phyloP scores from a whole-genome alignment of 1,140 invertebrate genomes.

The Metaphire vulgaris region DNA sequence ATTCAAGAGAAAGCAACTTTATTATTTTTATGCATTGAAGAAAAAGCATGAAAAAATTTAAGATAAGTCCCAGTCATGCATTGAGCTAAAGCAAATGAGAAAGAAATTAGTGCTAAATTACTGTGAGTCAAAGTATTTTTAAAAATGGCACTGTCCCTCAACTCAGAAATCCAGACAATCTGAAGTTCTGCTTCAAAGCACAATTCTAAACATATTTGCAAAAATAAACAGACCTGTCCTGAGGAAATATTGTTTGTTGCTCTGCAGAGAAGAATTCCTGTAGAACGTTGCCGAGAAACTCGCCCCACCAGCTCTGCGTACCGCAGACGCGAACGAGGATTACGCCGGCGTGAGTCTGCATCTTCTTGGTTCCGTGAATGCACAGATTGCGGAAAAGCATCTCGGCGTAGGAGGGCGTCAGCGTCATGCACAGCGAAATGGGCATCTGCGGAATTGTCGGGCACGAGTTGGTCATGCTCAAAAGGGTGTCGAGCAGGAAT shows the following conservation, averaged over 20 bases:
- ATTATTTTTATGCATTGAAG: too few species aligned
- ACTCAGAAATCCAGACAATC: too few species aligned
- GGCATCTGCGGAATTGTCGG: constrained; percentile 55
- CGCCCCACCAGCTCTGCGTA: constrained; percentile 76
- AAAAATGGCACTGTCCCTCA: too few species aligned
- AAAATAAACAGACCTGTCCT: constrained; percentile 74
- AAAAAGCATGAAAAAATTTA: too few species aligned
- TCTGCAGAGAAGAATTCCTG: constrained; percentile 69
- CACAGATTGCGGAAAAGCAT: constrained; percentile 65
- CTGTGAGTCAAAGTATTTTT: too few species aligned
- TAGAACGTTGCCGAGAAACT: constrained; percentile 73
- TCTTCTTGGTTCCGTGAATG: constrained; percentile 58
- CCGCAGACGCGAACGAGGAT: constrained; percentile 72
- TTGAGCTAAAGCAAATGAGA: too few species aligned
- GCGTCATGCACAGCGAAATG: constrained; percentile 45
- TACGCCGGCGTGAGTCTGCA: constrained; percentile 67
- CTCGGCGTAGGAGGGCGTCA: constrained; percentile 61
- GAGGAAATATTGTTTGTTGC: constrained; percentile 70
- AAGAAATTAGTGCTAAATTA: too few species aligned
- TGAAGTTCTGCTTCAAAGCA: too few species aligned
- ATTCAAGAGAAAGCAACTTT: too few species aligned
- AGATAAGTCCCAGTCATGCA: too few species aligned
- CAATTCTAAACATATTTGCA: too few species aligned
- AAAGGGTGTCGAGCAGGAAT: constrained; percentile 69
- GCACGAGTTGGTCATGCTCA: constrained; percentile 52